phyloP scores from a whole-genome alignment of 2,113 vertebrate species.

The Spheniscus mendiculus region DNA sequence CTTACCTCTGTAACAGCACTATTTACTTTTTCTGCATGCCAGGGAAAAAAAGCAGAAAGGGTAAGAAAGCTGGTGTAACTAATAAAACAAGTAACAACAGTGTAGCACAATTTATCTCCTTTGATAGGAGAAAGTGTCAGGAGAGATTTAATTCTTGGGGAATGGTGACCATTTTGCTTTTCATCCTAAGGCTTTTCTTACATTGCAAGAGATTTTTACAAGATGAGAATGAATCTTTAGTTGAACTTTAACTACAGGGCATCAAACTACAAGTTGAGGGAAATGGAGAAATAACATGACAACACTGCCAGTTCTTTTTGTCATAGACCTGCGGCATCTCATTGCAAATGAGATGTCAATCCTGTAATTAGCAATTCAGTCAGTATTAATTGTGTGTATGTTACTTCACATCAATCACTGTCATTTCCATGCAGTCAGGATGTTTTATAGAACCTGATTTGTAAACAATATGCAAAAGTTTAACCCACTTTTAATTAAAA shows the following conservation, averaged over 20 bases:
- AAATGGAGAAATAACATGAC: neutral
- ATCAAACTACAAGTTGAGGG: neutral
- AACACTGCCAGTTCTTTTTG: neutral
- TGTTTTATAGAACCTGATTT: slow-evolving; percentile 17
- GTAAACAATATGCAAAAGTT: slow-evolving; percentile 43
- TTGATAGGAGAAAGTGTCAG: neutral
- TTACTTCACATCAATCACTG: slow-evolving; percentile 36
- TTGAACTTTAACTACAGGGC: neutral
- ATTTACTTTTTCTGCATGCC: neutral
- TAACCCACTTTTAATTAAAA: slow-evolving; percentile 2
- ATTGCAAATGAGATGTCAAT: slow-evolving; percentile 36
- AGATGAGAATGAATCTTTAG: neutral
- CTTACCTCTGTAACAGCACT: neutral
- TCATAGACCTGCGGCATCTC: neutral
- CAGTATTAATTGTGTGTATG: slow-evolving; percentile 33
- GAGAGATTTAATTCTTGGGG: neutral
- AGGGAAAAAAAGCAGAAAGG: neutral
- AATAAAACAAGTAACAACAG: neutral
- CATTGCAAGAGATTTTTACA: neutral
- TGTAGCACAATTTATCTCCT: neutral
- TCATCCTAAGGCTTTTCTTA: neutral
- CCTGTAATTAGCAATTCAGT: slow-evolving; percentile 38
- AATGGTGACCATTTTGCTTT: neutral
- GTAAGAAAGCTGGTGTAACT: neutral
- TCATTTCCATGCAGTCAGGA: slow-evolving; percentile 5